Conservation (phyloP, 1,140 invertebrate species). For the Dinoponera quadriceps region DNA sequence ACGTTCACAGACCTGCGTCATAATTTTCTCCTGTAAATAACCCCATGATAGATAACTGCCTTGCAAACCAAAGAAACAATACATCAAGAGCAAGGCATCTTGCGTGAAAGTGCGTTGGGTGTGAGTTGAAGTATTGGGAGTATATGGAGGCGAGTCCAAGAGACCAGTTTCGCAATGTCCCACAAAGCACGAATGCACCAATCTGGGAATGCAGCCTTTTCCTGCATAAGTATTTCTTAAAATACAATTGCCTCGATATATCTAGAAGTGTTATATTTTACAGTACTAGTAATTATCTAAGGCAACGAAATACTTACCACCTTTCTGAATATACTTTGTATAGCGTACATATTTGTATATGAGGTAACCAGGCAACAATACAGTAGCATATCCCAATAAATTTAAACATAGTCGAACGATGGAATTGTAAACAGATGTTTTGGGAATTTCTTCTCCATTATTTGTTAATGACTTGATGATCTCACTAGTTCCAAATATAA, state of each 20-base stretch:
- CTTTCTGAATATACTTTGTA: constrained; percentile 93
- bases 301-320: constrained; percentile 86
- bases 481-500: constrained; percentile 86
- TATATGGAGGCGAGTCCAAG: constrained; percentile 79
- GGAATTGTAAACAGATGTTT: constrained; percentile 88
- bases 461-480: constrained; percentile 85
- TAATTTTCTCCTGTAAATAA: constrained; percentile 96
- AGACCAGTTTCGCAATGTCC: constrained; percentile 85
- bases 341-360: constrained; percentile 93
- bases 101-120: constrained; percentile 84
- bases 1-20: constrained; percentile 91
- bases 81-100: constrained; percentile 88
- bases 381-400: constrained; percentile 94
- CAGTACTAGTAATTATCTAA: constrained; percentile 67
- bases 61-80: constrained; percentile 96
- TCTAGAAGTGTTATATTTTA: constrained; percentile 41
- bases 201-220: constrained; percentile 86
- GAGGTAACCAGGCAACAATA: constrained; percentile 94
- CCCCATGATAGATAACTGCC: constrained; percentile 97
- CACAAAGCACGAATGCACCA: constrained; percentile 89
- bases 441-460: constrained; percentile 83
- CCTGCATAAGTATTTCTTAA: constrained; percentile 77
- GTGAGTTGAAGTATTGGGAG: constrained; percentile 71
- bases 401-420: constrained; percentile 92
- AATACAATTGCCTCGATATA: constrained; percentile 11